phyloP scores from a whole-genome alignment of 2,797 vertebrate species.

The Lithobates sylvaticus region DNA sequence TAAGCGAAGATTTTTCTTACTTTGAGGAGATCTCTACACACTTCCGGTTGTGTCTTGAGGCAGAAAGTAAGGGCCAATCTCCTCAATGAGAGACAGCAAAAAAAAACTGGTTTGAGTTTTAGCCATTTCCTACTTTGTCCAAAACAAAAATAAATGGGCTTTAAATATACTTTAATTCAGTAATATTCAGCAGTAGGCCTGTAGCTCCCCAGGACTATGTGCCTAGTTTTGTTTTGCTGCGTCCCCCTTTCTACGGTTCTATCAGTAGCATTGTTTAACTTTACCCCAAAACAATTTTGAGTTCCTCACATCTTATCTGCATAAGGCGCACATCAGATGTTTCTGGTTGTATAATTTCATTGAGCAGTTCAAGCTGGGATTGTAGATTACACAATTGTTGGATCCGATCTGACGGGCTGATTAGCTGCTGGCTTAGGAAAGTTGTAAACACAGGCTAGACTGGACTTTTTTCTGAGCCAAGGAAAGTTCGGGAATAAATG shows the following conservation, averaged over 20 bases:
- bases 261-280: background rate
- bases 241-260: background rate
- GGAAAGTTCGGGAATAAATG: conserved; percentile 40
- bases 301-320: background rate
- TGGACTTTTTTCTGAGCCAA: conserved; percentile 16
- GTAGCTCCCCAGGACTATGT: background rate
- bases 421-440: conserved; percentile 13
- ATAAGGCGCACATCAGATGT: background rate
- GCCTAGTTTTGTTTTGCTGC: too few relatives aligned
- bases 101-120: too few relatives aligned
- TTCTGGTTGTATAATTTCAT: conserved; percentile 33
- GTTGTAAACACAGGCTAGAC: conserved; percentile 58
- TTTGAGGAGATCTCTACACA: too few relatives aligned
- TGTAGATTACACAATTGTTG: conserved; percentile 34
- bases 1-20: too few relatives aligned
- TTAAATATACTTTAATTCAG: too few relatives aligned
- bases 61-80: too few relatives aligned
- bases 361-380: conserved; percentile 27
- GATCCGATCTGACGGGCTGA: conserved; percentile 3
- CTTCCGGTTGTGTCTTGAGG: too few relatives aligned
- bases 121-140: too few relatives aligned
- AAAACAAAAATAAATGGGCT: too few relatives aligned
- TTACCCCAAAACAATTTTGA: background rate
- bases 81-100: too few relatives aligned
- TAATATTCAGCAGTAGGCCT: too few relatives aligned